Evolutionary conservation across 2,888 invertebrate species (phyloP), one percentile per base, ranked within the genome.

Genomic region (Agrotis puta): DNA sequence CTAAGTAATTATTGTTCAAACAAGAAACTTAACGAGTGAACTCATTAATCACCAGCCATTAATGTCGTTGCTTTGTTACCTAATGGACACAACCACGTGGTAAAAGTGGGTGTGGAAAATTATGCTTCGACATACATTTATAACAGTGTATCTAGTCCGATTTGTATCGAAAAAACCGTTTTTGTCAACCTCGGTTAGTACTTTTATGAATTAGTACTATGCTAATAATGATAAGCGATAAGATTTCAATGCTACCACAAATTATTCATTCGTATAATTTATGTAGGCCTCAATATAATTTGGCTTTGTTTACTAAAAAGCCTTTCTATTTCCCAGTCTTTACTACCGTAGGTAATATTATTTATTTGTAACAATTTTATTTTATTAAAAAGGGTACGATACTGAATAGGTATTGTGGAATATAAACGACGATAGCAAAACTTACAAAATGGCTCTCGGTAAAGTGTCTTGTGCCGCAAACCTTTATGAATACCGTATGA

Each of bases 401-500:
- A 66, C 77, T 77, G 73, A 77, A 81, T 86, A 70, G 64, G 70
- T 73, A 78, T 80, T 84, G 76, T 78, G 64, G 69, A 74, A 81
- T 81, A 79, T 79, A 78, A 82, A 85, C 80, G 77, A 80, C 77
- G 51, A 81, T 75, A 74, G 84, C 79, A 84, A 85, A 85, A 87
- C 85, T 86, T 81, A 86, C 82, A 88, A 89, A 91, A 91, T 86
- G 88, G 81, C 82, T 85, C 77, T 82, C 83, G 86, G 88, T 83
- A 91, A 90, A 90, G 87, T 89, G 88, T 90, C 91, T 89, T 89
- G 85, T 83, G 81, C 70, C 75, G 85, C 83, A 84, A 85, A 87
- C 89, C 90, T 92, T 90, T 92, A 92, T 93, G 93, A 94, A 94
- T 94, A 92, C 91, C 89, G 89, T 93, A 94, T 93, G 93, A 94